phyloP scores from a whole-genome alignment of 1,140 invertebrate genomes.

The Bombyx mori region DNA sequence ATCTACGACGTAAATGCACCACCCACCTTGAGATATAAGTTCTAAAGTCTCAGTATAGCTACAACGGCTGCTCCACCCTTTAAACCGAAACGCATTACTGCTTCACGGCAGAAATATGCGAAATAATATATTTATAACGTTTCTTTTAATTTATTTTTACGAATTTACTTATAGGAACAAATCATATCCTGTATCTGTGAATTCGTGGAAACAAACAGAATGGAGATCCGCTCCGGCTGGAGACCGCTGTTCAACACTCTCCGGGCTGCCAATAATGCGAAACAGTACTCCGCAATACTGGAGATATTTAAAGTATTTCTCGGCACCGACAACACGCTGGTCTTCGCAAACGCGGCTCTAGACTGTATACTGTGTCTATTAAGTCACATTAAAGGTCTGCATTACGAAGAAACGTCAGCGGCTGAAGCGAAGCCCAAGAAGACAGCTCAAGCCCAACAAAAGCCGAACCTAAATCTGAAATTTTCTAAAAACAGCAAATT shows the following conservation, averaged over 20 bases:
- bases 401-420: conserved; percentile 57
- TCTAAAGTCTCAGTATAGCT: too few species aligned
- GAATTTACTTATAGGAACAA: conserved; percentile 75
- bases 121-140: too few species aligned
- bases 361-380: conserved; percentile 93
- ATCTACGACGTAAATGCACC: too few species aligned
- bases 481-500: conserved; percentile 62
- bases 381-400: conserved; percentile 74
- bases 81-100: too few species aligned
- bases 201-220: conserved; percentile 93
- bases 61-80: too few species aligned
- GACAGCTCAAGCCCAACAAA: conserved; percentile 40
- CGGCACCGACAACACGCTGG: conserved; percentile 90
- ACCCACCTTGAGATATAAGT: too few species aligned
- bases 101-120: too few species aligned
- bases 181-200: conserved; percentile 96
- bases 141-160: neutral
- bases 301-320: conserved; percentile 95
- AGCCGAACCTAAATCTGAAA: conserved; percentile 54
- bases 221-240: conserved; percentile 95
- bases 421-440: conserved; percentile 55
- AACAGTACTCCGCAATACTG: conserved; percentile 82
- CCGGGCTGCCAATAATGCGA: conserved; percentile 82
- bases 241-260: conserved; percentile 91
- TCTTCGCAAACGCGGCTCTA: conserved; percentile 93